A percentile compares a stretch with the other conserved stretches of the same genome.
These are phyloP conservation scores for Lochmaea capreae DNA, from an alignment of 2,888 invertebrate species.

Conservation along the genomic window DNA sequence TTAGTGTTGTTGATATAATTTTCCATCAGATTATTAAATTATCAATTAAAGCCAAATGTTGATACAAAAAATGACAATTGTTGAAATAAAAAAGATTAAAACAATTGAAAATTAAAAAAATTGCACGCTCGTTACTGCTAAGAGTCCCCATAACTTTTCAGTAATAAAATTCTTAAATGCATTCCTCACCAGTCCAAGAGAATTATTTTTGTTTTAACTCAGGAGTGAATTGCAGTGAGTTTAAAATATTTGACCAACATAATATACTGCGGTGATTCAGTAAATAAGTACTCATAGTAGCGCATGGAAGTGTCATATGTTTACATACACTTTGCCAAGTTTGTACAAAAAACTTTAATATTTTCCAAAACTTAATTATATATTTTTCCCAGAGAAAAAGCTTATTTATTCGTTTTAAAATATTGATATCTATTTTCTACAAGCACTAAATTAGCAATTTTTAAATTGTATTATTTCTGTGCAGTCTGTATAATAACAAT, in stretches of 20 bases:
- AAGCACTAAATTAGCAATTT: neutral
- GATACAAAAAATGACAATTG: neutral
- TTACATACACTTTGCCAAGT: conserved; percentile 6
- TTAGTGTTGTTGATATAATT: too few species aligned
- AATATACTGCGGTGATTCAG: neutral
- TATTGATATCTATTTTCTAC: neutral
- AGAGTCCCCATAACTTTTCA: neutral
- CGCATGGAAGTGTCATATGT: neutral
- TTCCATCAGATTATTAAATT: too few species aligned
- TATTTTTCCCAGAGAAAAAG: neutral
- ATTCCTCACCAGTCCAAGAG: neutral
- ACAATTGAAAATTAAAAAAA: neutral
- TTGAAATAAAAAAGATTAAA: neutral
- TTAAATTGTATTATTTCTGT: neutral
- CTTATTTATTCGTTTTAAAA: neutral
- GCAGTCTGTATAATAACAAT: too few species aligned
- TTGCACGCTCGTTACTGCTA: neutral
- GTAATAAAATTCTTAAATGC: neutral
- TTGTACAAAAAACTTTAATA: neutral
- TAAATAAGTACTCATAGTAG: neutral
- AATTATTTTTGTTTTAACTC: conserved; percentile 1
- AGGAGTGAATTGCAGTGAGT: neutral
- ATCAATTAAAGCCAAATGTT: neutral
- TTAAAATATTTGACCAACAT: neutral
- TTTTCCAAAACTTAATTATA: neutral